Base-by-base conservation (phyloP, 2,797 vertebrate species). In the Syndactyla subalaris region DNA sequence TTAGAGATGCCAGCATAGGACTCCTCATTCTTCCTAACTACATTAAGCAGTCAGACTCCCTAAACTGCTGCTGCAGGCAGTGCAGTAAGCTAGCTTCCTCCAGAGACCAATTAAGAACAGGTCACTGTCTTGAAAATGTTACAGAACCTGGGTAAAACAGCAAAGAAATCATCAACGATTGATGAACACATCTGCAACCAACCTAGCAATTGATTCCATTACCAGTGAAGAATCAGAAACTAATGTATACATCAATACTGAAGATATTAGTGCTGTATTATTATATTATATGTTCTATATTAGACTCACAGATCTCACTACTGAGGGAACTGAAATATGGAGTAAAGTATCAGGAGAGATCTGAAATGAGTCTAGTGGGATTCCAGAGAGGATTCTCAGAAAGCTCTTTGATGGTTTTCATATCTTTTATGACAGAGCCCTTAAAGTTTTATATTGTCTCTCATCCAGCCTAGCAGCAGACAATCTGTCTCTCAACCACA, bases 81-180 rank as follows among this genome's bases (percentile, higher is more conserved):
- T 34, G 48, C 38, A 88, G 82, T 38, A 92, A 95, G 65, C 39
- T 2, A 82, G 41, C 43, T 94, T 95, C 36, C 85, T 75, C 85
- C 68, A 75, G 82, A 81, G 82, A n/a, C 43, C 54, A 95, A 75
- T 88, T 93, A 95, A 90, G 58, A 92, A 72, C 76, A 89, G 76
- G 70, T 70, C 85, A 84, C n/a, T 81, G 58, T 36, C 76, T 72
- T 81, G 73, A 90, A 95, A 93, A 81, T 54, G 62, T 34, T 75
- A 57, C 7, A 78, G 76, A 90, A 77, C 36, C 66, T 41, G 49
- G 84, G 68, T 18, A 86, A 89, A 95, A 46, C 22, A 75, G 48
- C 20, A 54, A 88, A 78, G 54, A 75, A 85, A 83, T 67, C 30
- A 77, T 57, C 46, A 74, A 26, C 1, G 0, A 83, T 6, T 75